phyloP scores from a whole-genome alignment of 2,888 invertebrate genomes.

The Ornithoptera priamus region DNA sequence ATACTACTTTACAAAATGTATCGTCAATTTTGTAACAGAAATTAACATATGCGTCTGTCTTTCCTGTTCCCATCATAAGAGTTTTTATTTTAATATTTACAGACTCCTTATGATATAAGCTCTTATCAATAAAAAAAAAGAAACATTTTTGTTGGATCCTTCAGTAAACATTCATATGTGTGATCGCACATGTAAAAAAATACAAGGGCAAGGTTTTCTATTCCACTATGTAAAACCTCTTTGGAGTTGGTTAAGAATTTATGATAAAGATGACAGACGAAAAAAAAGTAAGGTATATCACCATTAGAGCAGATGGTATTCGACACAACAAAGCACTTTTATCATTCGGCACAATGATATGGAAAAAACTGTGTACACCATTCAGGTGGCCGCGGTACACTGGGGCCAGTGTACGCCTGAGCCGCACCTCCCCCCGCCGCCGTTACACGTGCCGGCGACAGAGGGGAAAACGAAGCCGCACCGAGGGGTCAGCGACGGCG shows the following conservation, averaged over 20 bases:
- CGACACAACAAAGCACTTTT: conserved; percentile 58
- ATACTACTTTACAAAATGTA: too few species aligned
- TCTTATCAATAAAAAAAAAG: too few species aligned
- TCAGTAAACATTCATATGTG: too few species aligned
- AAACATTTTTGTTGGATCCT: too few species aligned
- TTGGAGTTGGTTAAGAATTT: conserved; percentile 32
- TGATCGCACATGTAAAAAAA: too few species aligned
- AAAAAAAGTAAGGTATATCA: conserved; percentile 41
- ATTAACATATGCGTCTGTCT: too few species aligned
- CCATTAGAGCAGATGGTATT: conserved; percentile 51
- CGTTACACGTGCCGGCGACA: conserved; percentile 38
- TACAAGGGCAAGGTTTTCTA: not conserved
- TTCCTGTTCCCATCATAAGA: too few species aligned
- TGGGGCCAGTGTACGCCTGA: conserved; percentile 40
- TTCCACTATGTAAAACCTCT: not conserved
- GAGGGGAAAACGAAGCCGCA: conserved; percentile 53
- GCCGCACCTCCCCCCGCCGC: conserved; percentile 42
- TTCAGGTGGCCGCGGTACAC: conserved; percentile 70
- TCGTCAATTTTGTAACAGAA: too few species aligned
- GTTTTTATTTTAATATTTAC: too few species aligned
- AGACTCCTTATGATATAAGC: too few species aligned
- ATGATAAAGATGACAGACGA: conserved; percentile 29
- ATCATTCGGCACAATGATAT: conserved; percentile 47
- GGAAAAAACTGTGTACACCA: conserved; percentile 57
- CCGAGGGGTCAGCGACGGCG: conserved; percentile 45